phyloP scores from a whole-genome alignment of 1,140 invertebrate species.

The Asbolus verrucosus region DNA sequence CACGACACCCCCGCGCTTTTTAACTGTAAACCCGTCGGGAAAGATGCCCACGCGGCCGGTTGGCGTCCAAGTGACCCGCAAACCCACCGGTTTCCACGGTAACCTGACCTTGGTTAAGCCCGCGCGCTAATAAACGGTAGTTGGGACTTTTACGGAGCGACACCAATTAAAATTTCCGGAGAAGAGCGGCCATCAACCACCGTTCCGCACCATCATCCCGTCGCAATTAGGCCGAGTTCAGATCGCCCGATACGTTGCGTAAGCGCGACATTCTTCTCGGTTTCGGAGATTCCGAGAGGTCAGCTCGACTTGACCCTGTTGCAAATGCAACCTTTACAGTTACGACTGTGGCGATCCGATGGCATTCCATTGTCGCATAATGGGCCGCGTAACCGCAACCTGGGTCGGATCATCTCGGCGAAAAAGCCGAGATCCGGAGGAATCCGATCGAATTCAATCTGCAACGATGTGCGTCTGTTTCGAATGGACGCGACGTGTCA shows the following conservation, averaged over 20 bases:
- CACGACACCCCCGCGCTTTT: too few relatives aligned
- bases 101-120: conserved; percentile 29
- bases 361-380: conserved; percentile 43
- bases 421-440: too few relatives aligned
- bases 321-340: conserved; percentile 43
- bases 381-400: conserved; percentile 36
- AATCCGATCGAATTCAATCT: conserved; percentile 10
- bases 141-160: conserved; percentile 1
- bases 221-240: too few relatives aligned
- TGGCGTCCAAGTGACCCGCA: conserved; percentile 31
- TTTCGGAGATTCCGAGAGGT: too few relatives aligned
- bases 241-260: too few relatives aligned
- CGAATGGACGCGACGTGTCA: conserved; percentile 3
- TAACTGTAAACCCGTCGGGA: too few relatives aligned
- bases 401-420: too few relatives aligned
- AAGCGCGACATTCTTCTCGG: too few relatives aligned
- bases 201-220: neutral
- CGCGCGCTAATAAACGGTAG: conserved; percentile 27
- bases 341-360: conserved; percentile 43
- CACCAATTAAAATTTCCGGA: conserved; percentile 28
- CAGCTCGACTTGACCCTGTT: conserved; percentile 40
- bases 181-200: too few relatives aligned
- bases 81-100: conserved; percentile 39
- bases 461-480: conserved; percentile 5
- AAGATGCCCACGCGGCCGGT: conserved; percentile 4